Evolutionary conservation across 2,113 vertebrate species (phyloP), one percentile per base, ranked within the genome.

Genomic region (Scartelaos histophorus): DNA sequence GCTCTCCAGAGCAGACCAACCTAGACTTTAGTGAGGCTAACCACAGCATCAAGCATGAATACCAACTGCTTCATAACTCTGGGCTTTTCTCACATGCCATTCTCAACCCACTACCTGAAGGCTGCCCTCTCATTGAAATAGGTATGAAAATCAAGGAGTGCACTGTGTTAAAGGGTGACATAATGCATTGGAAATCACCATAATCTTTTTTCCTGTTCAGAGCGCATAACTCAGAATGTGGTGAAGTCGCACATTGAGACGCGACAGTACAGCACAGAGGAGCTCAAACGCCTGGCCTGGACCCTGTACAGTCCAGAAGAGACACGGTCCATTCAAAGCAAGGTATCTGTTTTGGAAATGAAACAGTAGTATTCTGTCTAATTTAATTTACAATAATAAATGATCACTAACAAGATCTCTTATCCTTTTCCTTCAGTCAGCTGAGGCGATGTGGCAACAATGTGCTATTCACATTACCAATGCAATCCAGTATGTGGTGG

Each of bases 401-500:
- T 29, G 25, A 34, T 17, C 7, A 13, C 15, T 34, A 29, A 38
- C 9, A 19, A n/a, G 16, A 64, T 64, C 29, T 38, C 61, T 64
- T 58, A 49, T 77, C 12, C 49, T n/a, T 22, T 61, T 73, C 24
- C 65, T 68, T 77, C 90, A 97, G 96, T 92, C 94, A 71, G 95
- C 94, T 0, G 96, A 97, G 87, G 87, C 80, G 72, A 95, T 97
- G 94, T 97, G 96, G 96, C 95, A 96, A 81, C 93, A 95, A 72
- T 97, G 95, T 79, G 92, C 95, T 5, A 76, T 94, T 79, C 95
- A 96, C 83, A 92, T 97, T 87, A 96, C 95, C 84, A 96, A 95
- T 0, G 95, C 96, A 87, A 95, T 97, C 90, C 95, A 97, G 92
- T 97, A 96, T 54, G 94, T 97, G 79, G 96, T 97, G 69, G 96